Evolutionary conservation across 2,797 vertebrate genomes (phyloP).

Genomic region (Oreochromis grahami): DNA sequence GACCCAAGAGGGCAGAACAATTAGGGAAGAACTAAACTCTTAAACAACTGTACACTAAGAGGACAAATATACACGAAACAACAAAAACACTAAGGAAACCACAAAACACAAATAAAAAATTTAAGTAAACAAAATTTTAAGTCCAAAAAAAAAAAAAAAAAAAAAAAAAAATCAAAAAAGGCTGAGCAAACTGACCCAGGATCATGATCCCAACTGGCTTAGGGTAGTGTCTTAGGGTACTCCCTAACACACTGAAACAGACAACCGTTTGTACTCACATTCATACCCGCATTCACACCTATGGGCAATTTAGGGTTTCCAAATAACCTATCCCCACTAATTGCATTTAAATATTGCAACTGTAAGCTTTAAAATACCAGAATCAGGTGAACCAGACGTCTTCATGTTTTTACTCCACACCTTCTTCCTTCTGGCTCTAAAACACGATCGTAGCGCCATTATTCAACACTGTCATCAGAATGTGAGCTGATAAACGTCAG

Average conservation of each 20-base stretch:
- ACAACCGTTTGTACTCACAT: neutral
- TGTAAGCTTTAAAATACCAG: neutral
- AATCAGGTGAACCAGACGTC: neutral
- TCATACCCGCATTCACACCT: neutral
- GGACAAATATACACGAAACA: neutral
- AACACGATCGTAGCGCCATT: neutral
- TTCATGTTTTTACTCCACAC: neutral
- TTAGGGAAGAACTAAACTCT: neutral
- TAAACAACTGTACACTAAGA: neutral
- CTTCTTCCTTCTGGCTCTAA: neutral
- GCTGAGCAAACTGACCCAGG: neutral
- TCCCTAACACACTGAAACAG: neutral
- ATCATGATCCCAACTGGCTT: neutral
- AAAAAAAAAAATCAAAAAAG: neutral
- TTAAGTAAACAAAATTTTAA: neutral
- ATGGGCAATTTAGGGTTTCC: neutral
- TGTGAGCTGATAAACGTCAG: neutral
- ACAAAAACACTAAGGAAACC: neutral
- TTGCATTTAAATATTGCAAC: neutral
- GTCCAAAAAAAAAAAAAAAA: neutral
- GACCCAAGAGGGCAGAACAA: neutral
- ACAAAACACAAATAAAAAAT: neutral
- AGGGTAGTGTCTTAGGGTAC: neutral
- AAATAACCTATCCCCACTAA: neutral
- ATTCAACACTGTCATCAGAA: neutral